Percentiles rank a stretch among this genome's conserved stretches.
phyloP scores from a whole-genome alignment of 1,140 invertebrate genomes.

The Eriosoma lanigerum region DNA sequence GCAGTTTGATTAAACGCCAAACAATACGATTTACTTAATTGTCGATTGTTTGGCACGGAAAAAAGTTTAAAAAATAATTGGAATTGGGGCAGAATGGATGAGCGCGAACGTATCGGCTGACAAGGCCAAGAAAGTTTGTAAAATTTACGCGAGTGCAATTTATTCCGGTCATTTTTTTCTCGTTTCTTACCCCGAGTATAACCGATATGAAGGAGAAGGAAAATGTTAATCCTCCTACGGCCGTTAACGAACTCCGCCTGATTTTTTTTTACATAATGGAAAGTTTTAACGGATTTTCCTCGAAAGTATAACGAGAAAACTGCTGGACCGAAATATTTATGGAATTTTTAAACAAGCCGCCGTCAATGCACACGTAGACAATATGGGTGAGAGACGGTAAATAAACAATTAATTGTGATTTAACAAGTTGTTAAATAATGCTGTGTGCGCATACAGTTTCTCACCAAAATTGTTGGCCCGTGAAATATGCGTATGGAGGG shows the following conservation, averaged over 20 bases:
- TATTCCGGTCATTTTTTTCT: not conserved
- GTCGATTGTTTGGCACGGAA: not conserved
- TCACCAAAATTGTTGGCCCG: not conserved
- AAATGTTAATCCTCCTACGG: constrained; percentile 21
- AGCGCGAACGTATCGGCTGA: not conserved
- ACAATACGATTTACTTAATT: not conserved
- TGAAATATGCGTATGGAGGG: constrained; percentile 18
- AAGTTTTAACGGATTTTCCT: constrained; percentile 31
- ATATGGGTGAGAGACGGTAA: not conserved
- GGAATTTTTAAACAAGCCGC: constrained; percentile 45
- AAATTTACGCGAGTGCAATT: constrained; percentile 18
- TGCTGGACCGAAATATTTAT: constrained; percentile 44
- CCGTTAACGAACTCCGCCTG: constrained; percentile 27
- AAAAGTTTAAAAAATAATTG: constrained; percentile 2
- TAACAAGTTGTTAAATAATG: constrained; percentile 39
- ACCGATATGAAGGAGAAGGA: constrained; percentile 5
- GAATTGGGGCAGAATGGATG: not conserved
- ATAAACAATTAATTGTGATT: constrained; percentile 42
- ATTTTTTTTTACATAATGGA: constrained; percentile 36
- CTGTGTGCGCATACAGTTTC: not conserved
- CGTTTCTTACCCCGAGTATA: not conserved
- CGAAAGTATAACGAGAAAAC: constrained; percentile 41
- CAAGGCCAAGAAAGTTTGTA: constrained; percentile 29
- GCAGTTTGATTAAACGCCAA: not conserved
- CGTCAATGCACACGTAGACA: too few species aligned